These are phyloP conservation scores for Mylabris phalerata DNA, from an alignment of 1,140 invertebrate genomes.

Conservation along the genomic window DNA sequence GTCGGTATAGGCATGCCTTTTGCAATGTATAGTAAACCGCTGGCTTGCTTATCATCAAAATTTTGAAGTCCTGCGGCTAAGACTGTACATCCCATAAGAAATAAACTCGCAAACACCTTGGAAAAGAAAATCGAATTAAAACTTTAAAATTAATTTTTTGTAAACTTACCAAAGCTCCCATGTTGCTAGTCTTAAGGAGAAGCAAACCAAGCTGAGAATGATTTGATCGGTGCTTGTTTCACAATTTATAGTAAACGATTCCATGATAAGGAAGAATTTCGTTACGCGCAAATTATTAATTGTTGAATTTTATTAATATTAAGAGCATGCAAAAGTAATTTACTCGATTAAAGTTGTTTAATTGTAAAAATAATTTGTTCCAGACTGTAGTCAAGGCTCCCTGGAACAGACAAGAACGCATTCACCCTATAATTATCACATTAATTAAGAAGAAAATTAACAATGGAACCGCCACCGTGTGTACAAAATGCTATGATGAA, in stretches of 20 bases:
- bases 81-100: constrained; percentile 3
- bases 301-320: constrained; percentile 1
- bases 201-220: constrained; percentile 19
- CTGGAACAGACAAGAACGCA: constrained; percentile 19
- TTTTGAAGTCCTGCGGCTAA: too few relatives aligned
- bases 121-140: not conserved
- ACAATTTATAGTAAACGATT: constrained; percentile 7
- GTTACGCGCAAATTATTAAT: constrained; percentile 2
- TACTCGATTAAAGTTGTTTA: too few relatives aligned
- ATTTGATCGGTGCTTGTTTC: not conserved
- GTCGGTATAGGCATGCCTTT: constrained; percentile 11
- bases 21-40: constrained; percentile 5
- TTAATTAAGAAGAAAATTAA: not conserved
- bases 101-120: constrained; percentile 25
- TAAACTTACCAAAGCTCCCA: constrained; percentile 27
- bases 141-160: not conserved
- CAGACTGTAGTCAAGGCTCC: constrained; percentile 29
- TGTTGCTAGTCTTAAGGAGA: constrained; percentile 16
- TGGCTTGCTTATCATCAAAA: too few relatives aligned
- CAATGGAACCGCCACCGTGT: constrained; percentile 70
- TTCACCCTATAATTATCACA: too few relatives aligned
- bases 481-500: constrained; percentile 92
- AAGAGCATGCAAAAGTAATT: constrained; percentile 6
- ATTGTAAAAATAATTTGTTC: constrained; percentile 18
- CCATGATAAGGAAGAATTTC: constrained; percentile 1